phyloP scores from a whole-genome alignment of 1,140 invertebrate species.

The Lordiphosa stackelbergi region DNA sequence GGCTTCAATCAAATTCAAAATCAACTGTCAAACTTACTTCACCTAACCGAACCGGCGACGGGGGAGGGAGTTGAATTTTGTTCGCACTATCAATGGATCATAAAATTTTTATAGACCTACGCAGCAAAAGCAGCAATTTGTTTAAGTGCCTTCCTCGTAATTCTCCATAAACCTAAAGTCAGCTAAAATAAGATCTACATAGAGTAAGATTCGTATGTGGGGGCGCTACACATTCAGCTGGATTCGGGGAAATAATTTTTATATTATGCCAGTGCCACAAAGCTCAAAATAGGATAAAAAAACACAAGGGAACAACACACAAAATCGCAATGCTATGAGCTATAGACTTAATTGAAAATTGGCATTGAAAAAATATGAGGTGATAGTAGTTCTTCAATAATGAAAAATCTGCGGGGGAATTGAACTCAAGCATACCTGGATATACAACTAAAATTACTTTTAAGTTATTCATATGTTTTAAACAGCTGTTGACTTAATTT shows the following conservation, averaged over 20 bases:
- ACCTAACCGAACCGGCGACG: conserved; percentile 20
- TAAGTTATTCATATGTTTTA: no score
- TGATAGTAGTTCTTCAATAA: no score
- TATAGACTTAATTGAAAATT: conserved; percentile 72
- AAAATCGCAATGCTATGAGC: conserved; percentile 66
- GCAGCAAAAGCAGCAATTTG: conserved; percentile 54
- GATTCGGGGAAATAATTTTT: conserved; percentile 58
- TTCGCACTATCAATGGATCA: conserved; percentile 72
- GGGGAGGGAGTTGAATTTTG: conserved; percentile 25
- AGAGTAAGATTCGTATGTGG: conserved; percentile 38
- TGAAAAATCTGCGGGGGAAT: no score
- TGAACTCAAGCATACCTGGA: no score
- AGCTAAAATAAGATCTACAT: conserved; percentile 66
- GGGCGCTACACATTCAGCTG: conserved; percentile 38
- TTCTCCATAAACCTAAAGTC: conserved; percentile 65
- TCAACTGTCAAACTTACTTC: conserved; percentile 64
- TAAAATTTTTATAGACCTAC: conserved; percentile 72
- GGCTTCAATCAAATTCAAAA: conserved; percentile 63
- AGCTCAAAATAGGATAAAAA: conserved; percentile 13
- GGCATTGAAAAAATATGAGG: conserved; percentile 42
- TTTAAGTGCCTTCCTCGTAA: conserved; percentile 72
- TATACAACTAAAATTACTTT: no score
- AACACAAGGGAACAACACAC: conserved; percentile 59
- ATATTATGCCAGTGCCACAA: conserved; percentile 22
- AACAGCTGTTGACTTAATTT: no score